Conservation (phyloP, 2,888 invertebrate genomes). For the Tenthredo amoena region DNA sequence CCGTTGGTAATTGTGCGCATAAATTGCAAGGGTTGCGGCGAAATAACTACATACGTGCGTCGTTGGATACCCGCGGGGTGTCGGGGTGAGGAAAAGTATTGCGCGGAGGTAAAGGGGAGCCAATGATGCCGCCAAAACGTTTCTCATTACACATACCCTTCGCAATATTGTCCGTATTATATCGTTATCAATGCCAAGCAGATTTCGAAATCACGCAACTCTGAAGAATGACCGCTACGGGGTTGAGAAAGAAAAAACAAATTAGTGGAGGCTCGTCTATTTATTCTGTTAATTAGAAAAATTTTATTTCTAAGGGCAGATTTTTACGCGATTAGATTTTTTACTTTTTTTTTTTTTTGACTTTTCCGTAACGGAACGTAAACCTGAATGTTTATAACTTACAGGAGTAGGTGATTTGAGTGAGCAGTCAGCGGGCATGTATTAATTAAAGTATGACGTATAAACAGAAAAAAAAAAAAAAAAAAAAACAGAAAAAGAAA, state of each 20-base stretch:
- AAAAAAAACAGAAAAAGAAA: too few relatives aligned
- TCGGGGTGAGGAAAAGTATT: background rate
- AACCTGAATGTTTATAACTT: background rate
- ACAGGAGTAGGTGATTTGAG: background rate
- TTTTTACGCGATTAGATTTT: background rate
- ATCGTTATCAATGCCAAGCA: conserved; percentile 31
- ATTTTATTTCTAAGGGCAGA: background rate
- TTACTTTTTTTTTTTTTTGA: background rate
- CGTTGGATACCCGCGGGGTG: conserved; percentile 56
- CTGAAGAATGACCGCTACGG: background rate
- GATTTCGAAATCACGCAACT: background rate
- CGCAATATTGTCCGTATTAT: conserved; percentile 35
- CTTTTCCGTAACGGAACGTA: background rate
- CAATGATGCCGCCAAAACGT: conserved; percentile 27
- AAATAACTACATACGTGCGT: conserved; percentile 52
- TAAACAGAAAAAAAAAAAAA: too few relatives aligned
- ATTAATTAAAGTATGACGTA: background rate
- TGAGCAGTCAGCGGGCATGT: background rate
- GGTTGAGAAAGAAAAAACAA: too few relatives aligned
- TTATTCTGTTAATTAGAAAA: background rate
- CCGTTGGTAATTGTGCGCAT: conserved; percentile 66
- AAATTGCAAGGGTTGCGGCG: conserved; percentile 62
- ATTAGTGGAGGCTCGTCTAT: background rate
- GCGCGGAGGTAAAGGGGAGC: background rate
- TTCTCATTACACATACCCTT: conserved; percentile 10